These are phyloP conservation scores for Cephus spinipes DNA, from an alignment of 2,888 invertebrate genomes.

Conservation along the genomic window DNA sequence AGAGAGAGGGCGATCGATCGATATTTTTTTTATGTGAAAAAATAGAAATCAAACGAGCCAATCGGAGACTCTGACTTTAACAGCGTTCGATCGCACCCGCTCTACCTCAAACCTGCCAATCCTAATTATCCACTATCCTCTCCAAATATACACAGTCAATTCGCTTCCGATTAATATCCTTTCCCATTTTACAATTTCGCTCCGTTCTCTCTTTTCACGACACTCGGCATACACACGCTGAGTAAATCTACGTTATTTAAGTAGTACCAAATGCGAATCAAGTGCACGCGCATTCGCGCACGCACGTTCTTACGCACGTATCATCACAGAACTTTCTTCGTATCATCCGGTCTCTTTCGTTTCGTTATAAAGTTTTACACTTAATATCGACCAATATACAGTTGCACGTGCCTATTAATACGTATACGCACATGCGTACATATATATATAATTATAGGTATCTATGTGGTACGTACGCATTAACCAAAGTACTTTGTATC, in stretches of 20 bases:
- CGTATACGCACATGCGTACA: not conserved
- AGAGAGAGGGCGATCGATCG: not conserved
- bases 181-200: not conserved
- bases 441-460: slow-evolving; percentile 15
- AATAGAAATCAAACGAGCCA: not conserved
- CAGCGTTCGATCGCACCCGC: not conserved
- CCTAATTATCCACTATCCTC: not conserved
- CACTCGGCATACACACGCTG: not conserved
- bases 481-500: not conserved
- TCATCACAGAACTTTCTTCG: slow-evolving; percentile 8
- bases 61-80: not conserved
- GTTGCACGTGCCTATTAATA: slow-evolving; percentile 10
- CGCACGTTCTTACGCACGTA: not conserved
- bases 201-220: not conserved
- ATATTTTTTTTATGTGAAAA: not conserved
- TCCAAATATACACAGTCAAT: not conserved
- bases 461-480: not conserved
- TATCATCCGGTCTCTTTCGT: not conserved
- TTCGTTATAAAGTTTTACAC: slow-evolving; percentile 12
- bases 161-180: not conserved
- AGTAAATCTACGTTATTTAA: not conserved
- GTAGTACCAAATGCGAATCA: not conserved
- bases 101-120: not conserved
- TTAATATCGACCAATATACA: slow-evolving; percentile 15
- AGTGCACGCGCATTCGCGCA: not conserved